phyloP scores from a whole-genome alignment of 2,797 vertebrate genomes.

The Australoheros facetus region DNA sequence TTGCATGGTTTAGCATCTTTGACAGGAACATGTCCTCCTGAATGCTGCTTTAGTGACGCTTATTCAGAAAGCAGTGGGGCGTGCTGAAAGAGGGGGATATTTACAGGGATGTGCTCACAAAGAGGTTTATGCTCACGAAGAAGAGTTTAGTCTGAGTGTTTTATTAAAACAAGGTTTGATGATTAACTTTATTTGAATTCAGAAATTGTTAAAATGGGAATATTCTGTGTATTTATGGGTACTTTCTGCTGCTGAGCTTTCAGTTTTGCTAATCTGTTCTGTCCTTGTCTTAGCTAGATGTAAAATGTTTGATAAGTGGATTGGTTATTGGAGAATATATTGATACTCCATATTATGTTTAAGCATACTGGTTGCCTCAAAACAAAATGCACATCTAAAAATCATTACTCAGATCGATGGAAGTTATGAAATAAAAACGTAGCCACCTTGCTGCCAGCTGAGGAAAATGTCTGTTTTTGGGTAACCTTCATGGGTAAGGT shows the following conservation, averaged over 20 bases:
- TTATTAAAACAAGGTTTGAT: background rate
- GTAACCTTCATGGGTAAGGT: background rate
- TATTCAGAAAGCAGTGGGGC: slow-evolving; percentile 71
- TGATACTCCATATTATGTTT: background rate
- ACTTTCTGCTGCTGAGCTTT: background rate
- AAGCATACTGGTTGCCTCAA: background rate
- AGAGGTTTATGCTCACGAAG: slow-evolving; percentile 44
- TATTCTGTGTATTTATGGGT: background rate
- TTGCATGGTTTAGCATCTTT: slow-evolving; percentile 82
- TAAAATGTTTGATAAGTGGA: background rate
- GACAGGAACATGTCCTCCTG: slow-evolving; percentile 76
- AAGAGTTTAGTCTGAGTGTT: slow-evolving; percentile 26
- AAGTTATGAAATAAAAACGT: background rate
- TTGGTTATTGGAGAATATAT: background rate
- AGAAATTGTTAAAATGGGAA: background rate
- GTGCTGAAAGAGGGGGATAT: slow-evolving; percentile 56
- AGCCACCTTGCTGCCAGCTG: background rate
- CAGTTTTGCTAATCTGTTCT: background rate
- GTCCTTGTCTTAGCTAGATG: background rate
- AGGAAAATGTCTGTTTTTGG: background rate
- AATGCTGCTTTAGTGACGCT: slow-evolving; percentile 78
- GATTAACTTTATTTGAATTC: slow-evolving; percentile 4
- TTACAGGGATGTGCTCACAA: slow-evolving; percentile 61
- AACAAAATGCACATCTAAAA: background rate
- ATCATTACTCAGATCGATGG: background rate